Percentiles rank a stretch among this genome's conserved stretches.
phyloP scores from a whole-genome alignment of 2,888 invertebrate species.

The Calliphora vomitoria region DNA sequence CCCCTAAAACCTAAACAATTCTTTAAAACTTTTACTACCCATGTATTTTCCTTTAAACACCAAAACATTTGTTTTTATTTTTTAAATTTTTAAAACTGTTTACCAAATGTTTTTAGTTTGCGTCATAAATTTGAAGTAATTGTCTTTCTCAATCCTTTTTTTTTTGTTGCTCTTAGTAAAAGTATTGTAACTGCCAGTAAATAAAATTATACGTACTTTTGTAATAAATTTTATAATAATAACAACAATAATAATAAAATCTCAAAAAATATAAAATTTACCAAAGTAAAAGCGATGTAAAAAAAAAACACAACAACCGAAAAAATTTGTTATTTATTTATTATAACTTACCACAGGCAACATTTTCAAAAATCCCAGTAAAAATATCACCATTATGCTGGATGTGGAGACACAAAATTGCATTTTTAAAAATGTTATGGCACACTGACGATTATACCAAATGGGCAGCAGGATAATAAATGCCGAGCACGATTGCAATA shows the following conservation, averaged over 20 bases:
- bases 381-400: constrained; percentile 88
- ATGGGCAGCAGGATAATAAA: constrained; percentile 84
- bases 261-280: background rate
- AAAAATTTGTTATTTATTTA: constrained; percentile 15
- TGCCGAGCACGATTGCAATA: constrained; percentile 84
- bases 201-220: constrained; percentile 45
- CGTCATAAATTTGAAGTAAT: constrained; percentile 62
- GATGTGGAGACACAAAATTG: constrained; percentile 89
- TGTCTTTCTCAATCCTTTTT: constrained; percentile 61
- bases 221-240: constrained; percentile 64
- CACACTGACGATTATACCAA: constrained; percentile 85
- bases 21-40: too few species aligned
- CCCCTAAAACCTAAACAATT: too few species aligned
- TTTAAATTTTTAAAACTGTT: background rate
- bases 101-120: background rate
- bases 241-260: constrained; percentile 34
- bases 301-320: background rate
- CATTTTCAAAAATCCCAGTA: constrained; percentile 85
- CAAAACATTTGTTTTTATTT: background rate
- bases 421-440: constrained; percentile 88
- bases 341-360: constrained; percentile 85
- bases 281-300: constrained; percentile 22
- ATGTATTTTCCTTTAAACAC: too few species aligned
- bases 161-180: constrained; percentile 15
- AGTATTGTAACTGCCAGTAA: constrained; percentile 35